Conservation (phyloP, 1,140 invertebrate species). For the Yoshiicerus persimilis region DNA sequence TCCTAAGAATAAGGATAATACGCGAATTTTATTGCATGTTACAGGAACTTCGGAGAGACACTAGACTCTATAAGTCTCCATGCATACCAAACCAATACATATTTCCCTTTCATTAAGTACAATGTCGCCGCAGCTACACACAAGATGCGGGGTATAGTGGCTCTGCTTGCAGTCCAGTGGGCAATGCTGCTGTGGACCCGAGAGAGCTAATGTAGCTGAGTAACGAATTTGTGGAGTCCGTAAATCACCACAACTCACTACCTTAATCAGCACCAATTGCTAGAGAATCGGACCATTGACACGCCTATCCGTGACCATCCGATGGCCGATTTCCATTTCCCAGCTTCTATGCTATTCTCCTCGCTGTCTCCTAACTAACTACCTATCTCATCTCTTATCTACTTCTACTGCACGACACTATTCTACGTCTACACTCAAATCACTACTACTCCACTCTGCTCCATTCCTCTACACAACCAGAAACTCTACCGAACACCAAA, state of each 20-base stretch:
- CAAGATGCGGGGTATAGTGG: neutral
- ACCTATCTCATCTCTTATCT: constrained; percentile 27
- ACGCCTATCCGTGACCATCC: constrained; percentile 48
- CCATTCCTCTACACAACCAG: no score
- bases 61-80: neutral
- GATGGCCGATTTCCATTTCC: constrained; percentile 38
- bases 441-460: constrained; percentile 36
- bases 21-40: neutral
- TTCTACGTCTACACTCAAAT: no score
- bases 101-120: neutral
- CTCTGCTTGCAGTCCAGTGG: neutral
- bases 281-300: constrained; percentile 49
- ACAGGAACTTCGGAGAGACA: neutral
- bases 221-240: constrained; percentile 48
- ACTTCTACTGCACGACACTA: constrained; percentile 50
- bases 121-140: no score
- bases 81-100: neutral
- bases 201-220: constrained; percentile 48
- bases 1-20: neutral
- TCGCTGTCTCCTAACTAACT: neutral
- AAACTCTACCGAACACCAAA: no score
- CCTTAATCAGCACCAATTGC: constrained; percentile 51
- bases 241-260: constrained; percentile 49
- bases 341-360: constrained; percentile 34
- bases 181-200: neutral